Conservation (phyloP, 2,888 invertebrate genomes). For the Hedychridium roseum region DNA sequence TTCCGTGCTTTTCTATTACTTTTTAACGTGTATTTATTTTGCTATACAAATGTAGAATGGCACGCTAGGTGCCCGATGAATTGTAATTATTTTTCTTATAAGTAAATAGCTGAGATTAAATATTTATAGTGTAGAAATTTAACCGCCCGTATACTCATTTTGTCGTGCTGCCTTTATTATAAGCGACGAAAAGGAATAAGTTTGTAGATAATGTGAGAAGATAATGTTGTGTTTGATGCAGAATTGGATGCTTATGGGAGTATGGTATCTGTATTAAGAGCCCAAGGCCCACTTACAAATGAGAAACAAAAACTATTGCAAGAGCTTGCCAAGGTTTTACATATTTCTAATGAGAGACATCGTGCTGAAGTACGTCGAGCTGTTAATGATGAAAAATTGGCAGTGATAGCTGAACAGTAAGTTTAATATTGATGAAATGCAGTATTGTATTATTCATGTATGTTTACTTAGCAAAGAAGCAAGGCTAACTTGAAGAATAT, state of each 20-base stretch:
- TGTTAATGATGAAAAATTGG: conserved; percentile 88
- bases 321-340: conserved; percentile 81
- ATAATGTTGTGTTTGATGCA: conserved; percentile 61
- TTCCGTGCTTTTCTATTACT: background rate
- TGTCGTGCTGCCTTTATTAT: too few species aligned
- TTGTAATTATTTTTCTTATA: background rate
- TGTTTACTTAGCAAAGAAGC: too few species aligned
- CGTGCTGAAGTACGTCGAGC: conserved; percentile 91
- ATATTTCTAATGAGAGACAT: conserved; percentile 90
- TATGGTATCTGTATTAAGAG: conserved; percentile 88
- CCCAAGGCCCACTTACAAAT: conserved; percentile 87
- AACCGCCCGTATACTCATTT: too few species aligned
- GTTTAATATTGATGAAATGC: conserved; percentile 48
- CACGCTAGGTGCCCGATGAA: background rate
- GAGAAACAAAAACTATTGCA: conserved; percentile 85
- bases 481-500: too few species aligned
- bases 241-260: conserved; percentile 93
- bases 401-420: conserved; percentile 90
- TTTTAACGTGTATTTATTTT: background rate
- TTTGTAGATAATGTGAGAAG: background rate
- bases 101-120: conserved; percentile 6
- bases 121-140: conserved; percentile 9
- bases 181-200: too few species aligned
- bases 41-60: background rate
- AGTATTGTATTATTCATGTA: too few species aligned